Percentiles rank a stretch among this genome's conserved stretches.
These are phyloP conservation scores for Dichetophora obliterata DNA, from an alignment of 2,888 invertebrate genomes.

Conservation along the genomic window DNA sequence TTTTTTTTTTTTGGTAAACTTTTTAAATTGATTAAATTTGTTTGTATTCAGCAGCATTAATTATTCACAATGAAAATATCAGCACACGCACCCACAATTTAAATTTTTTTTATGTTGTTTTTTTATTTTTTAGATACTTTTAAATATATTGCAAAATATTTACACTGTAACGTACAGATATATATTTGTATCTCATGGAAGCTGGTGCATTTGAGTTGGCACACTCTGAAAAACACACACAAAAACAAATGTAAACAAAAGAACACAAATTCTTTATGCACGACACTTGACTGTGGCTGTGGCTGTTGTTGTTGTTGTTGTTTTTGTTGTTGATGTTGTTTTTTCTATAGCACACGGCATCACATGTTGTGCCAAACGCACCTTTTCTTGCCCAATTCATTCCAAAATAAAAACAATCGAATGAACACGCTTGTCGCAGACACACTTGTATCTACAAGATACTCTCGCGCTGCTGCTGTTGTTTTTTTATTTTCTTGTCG, in stretches of 20 bases:
- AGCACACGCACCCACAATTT: too few relatives aligned
- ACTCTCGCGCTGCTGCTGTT: background rate
- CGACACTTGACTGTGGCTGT: background rate
- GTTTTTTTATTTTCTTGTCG: background rate
- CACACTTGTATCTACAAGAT: slow-evolving; percentile 6
- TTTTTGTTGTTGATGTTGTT: background rate
- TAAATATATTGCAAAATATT: background rate
- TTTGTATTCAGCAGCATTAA: too few relatives aligned
- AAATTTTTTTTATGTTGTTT: too few relatives aligned
- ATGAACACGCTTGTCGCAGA: background rate
- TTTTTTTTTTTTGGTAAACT: too few relatives aligned
- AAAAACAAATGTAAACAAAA: slow-evolving; percentile 17
- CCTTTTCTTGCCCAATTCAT: background rate
- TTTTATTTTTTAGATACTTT: too few relatives aligned
- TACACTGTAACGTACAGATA: background rate
- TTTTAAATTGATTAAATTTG: too few relatives aligned
- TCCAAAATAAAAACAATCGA: background rate
- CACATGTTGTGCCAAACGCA: slow-evolving; percentile 3
- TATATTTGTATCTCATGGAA: background rate
- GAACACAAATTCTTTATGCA: slow-evolving; percentile 3
- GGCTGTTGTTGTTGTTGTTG: background rate
- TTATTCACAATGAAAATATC: too few relatives aligned
- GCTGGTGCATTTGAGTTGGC: slow-evolving; percentile 13
- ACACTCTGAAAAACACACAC: background rate
- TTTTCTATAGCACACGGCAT: background rate